Percentiles rank a stretch among this genome's conserved stretches.
Evolutionary conservation across 2,113 vertebrate genomes (phyloP).

Genomic region (Polypterus bichir): DNA sequence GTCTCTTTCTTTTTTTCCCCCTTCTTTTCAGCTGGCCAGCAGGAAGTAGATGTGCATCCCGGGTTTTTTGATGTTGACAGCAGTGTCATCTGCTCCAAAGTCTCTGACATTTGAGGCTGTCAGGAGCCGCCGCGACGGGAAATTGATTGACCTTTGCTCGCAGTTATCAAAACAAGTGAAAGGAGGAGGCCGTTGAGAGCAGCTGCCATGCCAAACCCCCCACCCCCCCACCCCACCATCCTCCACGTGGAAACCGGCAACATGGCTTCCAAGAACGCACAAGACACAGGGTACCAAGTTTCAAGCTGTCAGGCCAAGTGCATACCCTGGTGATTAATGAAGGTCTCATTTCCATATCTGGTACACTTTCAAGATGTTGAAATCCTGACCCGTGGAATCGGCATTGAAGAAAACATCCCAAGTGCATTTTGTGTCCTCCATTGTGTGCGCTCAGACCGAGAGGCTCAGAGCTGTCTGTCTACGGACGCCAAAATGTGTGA

Average conservation of each 20-base stretch:
- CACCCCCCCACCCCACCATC: background rate
- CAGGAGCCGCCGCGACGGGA: slow-evolving; percentile 37
- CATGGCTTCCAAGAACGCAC: slow-evolving; percentile 23
- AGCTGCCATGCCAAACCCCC: slow-evolving; percentile 33
- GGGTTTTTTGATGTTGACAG: slow-evolving; percentile 26
- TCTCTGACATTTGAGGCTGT: slow-evolving; percentile 42
- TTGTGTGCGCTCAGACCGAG: too few relatives aligned
- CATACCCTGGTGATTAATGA: slow-evolving; percentile 44
- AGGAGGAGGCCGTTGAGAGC: slow-evolving; percentile 22
- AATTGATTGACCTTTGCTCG: slow-evolving; percentile 47
- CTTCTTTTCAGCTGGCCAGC: slow-evolving; percentile 16
- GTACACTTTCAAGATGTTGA: slow-evolving; percentile 2
- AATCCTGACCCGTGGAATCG: background rate
- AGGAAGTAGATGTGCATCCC: slow-evolving; percentile 22
- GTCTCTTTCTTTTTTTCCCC: slow-evolving; percentile 6
- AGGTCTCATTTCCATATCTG: slow-evolving; percentile 27
- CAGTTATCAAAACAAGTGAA: slow-evolving; percentile 46
- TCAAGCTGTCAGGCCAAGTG: slow-evolving; percentile 38
- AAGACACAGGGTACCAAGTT: slow-evolving; percentile 35
- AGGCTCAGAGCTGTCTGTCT: too few relatives aligned
- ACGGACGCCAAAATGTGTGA: too few relatives aligned
- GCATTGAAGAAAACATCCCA: too few relatives aligned
- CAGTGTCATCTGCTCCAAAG: slow-evolving; percentile 33
- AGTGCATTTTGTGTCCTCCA: too few relatives aligned
- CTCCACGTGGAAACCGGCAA: slow-evolving; percentile 24